Base-by-base conservation (phyloP, 2,797 vertebrate genomes). In the Cynodonichthys magdalenae region DNA sequence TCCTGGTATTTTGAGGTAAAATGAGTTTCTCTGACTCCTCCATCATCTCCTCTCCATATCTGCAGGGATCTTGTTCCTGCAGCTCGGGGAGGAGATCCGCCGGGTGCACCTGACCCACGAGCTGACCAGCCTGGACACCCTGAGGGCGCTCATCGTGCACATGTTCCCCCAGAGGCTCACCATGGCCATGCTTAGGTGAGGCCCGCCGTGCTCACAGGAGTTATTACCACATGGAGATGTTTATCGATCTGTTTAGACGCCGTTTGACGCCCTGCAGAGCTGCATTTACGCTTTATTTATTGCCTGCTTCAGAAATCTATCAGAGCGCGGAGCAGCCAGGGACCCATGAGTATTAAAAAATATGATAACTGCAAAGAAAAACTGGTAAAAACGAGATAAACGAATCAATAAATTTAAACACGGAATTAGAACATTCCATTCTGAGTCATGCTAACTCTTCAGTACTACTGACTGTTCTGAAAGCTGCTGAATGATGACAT, bases 161-260 rank as follows among this genome's bases (percentile, higher is more conserved):
- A 98, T 99, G 95, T 99, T 99, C 93, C 97, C 97, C 47, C 97
- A 99, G 92, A 96, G 98, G 85, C 95, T 99, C 85, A 99, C 95
- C 75, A 96, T 98, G 96, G 96, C 95, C 53, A 96, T 97, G 95
- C 94, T 98, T 50, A 97, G 96, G 83, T 92, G 34, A 86, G 8
- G 15, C 31, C 15, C 5, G 51, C 31, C 47, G 24, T 29, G 27
- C 29, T 15, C 34, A 58, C n/a, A 2, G 3, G 0, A 19, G 5
- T 15, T 47, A 29, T 53, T 41, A 41, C 9, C 45, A 0, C 29
- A 1, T 20, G 20, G 18, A 52, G n/a, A 7, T 49, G 59, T 48
- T 55, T 44, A 71, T 47, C 5, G 12, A 64, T 42, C 45, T 42
- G 27, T 39, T 31, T 24, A 24, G 24, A 24, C 24, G 24, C 24